These are phyloP conservation scores for Dioctria linearis DNA, from an alignment of 2,888 invertebrate genomes.

Conservation along the genomic window DNA sequence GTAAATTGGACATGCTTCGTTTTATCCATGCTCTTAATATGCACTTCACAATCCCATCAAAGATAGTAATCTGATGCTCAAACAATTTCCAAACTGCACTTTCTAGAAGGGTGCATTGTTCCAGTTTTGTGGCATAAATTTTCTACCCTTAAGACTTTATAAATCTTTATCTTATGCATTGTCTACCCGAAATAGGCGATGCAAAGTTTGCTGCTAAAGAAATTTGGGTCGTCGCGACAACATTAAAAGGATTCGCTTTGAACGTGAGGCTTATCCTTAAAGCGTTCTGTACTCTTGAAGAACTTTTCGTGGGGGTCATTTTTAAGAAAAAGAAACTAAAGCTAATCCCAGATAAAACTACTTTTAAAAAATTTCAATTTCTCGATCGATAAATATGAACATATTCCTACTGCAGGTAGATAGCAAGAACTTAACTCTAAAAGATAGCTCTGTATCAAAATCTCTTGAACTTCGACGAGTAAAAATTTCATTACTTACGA, in stretches of 20 bases:
- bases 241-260: conserved; percentile 56
- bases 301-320: not conserved
- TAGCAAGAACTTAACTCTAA: not conserved
- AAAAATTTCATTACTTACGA: conserved; percentile 58
- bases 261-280: conserved; percentile 53
- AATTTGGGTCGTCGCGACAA: conserved; percentile 54
- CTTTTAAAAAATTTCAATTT: not conserved
- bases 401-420: not conserved
- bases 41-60: not conserved
- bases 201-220: not conserved
- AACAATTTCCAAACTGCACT: conserved; percentile 44
- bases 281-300: conserved; percentile 26
- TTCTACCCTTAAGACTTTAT: conserved; percentile 11
- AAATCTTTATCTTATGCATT: conserved; percentile 20
- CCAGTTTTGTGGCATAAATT: conserved; percentile 47
- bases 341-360: not conserved
- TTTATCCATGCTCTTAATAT: not conserved
- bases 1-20: conserved; percentile 1
- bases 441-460: conserved; percentile 47
- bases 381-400: not conserved
- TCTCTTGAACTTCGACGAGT: conserved; percentile 56
- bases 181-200: conserved; percentile 7
- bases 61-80: conserved; percentile 38
- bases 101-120: conserved; percentile 12
- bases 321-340: not conserved